phyloP scores from a whole-genome alignment of 2,888 invertebrate species.

The Brenthis hecate region DNA sequence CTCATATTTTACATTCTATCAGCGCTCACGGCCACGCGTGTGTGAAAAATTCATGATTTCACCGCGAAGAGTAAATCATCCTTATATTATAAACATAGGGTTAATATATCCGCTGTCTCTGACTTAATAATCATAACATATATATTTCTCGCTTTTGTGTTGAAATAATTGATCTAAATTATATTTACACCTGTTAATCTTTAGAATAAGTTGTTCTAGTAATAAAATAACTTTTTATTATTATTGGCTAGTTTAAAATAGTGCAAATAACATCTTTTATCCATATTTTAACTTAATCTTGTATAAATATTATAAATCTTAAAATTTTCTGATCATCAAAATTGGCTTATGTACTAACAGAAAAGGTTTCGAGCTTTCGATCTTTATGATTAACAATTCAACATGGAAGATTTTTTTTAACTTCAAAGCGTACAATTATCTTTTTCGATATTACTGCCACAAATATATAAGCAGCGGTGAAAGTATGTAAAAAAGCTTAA shows the following conservation, averaged over 20 bases:
- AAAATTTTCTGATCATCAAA: too few relatives aligned
- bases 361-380: too few relatives aligned
- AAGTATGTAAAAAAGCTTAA: too few relatives aligned
- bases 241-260: conserved; percentile 1
- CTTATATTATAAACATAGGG: conserved; percentile 44
- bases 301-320: too few relatives aligned
- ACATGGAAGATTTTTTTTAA: too few relatives aligned
- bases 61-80: conserved; percentile 44
- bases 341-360: too few relatives aligned
- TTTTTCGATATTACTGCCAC: too few relatives aligned
- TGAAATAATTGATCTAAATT: conserved; percentile 26
- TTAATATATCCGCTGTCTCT: conserved; percentile 41
- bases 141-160: conserved; percentile 18
- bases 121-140: conserved; percentile 41
- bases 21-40: conserved; percentile 34
- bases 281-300: too few relatives aligned
- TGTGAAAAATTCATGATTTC: conserved; percentile 42
- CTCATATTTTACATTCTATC: conserved; percentile 42
- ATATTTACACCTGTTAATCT: not conserved
- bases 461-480: too few relatives aligned
- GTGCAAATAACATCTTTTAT: too few relatives aligned
- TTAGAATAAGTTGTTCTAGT: not conserved
- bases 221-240: not conserved
- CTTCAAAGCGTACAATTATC: too few relatives aligned
- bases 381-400: too few relatives aligned